phyloP scores from a whole-genome alignment of 64 coral and sea anemone species.

The Acropora tenuis region DNA sequence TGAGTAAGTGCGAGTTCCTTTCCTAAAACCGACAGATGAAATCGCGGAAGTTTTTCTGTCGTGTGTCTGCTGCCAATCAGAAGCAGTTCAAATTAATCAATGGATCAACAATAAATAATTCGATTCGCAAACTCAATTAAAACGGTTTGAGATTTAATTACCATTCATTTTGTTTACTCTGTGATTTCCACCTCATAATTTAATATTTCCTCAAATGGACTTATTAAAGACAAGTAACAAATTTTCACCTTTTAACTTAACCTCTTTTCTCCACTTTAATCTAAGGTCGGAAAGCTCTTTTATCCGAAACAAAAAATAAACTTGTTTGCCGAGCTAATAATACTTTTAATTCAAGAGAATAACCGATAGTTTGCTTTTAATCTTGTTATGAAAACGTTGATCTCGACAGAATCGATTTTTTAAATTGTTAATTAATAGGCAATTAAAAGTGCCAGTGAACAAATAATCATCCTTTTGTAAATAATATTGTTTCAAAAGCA shows the following conservation, averaged over 20 bases:
- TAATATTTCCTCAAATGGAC: background rate
- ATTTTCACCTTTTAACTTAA: background rate
- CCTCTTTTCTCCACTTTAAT: background rate
- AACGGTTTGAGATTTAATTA: too few relatives aligned
- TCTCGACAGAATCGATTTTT: slow-evolving; percentile 6
- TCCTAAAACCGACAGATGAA: too few relatives aligned
- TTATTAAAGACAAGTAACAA: slow-evolving; percentile 37
- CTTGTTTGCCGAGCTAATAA: background rate
- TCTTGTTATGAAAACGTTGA: background rate
- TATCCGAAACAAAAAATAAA: slow-evolving; percentile 12
- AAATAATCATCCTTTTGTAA: background rate
- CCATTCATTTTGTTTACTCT: too few relatives aligned
- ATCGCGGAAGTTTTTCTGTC: too few relatives aligned
- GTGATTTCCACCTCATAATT: background rate
- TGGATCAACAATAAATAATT: too few relatives aligned
- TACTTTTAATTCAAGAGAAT: background rate
- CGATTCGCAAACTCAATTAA: too few relatives aligned
- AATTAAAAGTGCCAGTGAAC: background rate
- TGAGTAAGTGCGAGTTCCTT: too few relatives aligned
- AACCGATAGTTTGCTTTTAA: background rate
- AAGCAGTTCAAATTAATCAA: too few relatives aligned
- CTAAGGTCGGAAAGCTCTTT: background rate
- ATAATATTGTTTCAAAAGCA: background rate
- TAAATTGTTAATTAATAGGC: background rate
- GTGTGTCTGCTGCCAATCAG: too few relatives aligned